A percentile compares a stretch with the other conserved stretches of the same genome.
These are phyloP conservation scores for zebrafish (Danio rerio) DNA, from an alignment of 2,113 vertebrate genomes.

Conservation along the genomic window GRCz12tu NC_133187.1:39056501-39057000, in stretches of 20 bases:
- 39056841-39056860: background rate
- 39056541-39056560: slow-evolving; percentile 7
- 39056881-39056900: background rate
- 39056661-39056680: background rate
- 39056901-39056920: background rate
- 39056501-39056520: slow-evolving; percentile 14
- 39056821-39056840: background rate
- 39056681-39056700: background rate
- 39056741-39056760: background rate
- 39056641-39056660: background rate
- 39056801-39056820: background rate
- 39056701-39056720: background rate
- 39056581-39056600: background rate
- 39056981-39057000: background rate
- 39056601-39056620: background rate
- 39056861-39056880: background rate
- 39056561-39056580: background rate
- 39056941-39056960: background rate
- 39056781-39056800: background rate
- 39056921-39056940: background rate
- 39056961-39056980: background rate
- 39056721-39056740: background rate
- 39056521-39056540: slow-evolving; percentile 13
- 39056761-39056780: background rate
- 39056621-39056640: background rate